phyloP scores from a whole-genome alignment of 2,113 vertebrate species.

The Gorilla gorilla region DNA sequence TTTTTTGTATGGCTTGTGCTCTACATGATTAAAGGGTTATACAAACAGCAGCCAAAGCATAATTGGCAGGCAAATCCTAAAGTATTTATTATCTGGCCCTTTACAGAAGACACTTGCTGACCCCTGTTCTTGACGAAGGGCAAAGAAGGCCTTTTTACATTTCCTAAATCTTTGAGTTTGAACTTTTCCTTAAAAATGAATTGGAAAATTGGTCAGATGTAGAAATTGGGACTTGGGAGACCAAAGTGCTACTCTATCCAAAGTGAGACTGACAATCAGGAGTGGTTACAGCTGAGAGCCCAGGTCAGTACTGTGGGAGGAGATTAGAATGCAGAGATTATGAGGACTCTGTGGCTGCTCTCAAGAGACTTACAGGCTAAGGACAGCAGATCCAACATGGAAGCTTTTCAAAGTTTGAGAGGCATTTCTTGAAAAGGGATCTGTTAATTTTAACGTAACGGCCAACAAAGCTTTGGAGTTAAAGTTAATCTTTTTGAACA shows the following conservation, averaged over 20 bases:
- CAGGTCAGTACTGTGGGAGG: neutral
- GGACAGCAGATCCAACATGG: neutral
- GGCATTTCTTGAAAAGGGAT: neutral
- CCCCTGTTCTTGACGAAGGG: neutral
- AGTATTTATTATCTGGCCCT: neutral
- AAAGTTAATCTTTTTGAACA: neutral
- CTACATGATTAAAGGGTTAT: neutral
- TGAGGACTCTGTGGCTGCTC: neutral
- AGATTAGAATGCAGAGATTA: neutral
- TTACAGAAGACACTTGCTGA: neutral
- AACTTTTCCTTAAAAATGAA: neutral
- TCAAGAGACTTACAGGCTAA: neutral
- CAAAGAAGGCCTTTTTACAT: neutral
- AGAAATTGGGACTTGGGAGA: neutral
- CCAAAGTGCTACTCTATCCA: neutral
- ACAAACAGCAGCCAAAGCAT: neutral
- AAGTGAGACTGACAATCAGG: too few relatives aligned
- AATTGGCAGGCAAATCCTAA: neutral
- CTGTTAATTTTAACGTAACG: neutral
- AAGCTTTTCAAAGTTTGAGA: neutral
- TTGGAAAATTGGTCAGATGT: neutral
- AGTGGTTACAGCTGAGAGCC: neutral
- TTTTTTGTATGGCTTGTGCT: neutral
- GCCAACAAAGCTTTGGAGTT: neutral
- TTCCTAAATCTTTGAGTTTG: neutral